A percentile compares a stretch with the other conserved stretches of the same genome.
These are phyloP conservation scores for Chirona hameri DNA, from an alignment of 2,888 invertebrate species.

Conservation along the genomic window DNA sequence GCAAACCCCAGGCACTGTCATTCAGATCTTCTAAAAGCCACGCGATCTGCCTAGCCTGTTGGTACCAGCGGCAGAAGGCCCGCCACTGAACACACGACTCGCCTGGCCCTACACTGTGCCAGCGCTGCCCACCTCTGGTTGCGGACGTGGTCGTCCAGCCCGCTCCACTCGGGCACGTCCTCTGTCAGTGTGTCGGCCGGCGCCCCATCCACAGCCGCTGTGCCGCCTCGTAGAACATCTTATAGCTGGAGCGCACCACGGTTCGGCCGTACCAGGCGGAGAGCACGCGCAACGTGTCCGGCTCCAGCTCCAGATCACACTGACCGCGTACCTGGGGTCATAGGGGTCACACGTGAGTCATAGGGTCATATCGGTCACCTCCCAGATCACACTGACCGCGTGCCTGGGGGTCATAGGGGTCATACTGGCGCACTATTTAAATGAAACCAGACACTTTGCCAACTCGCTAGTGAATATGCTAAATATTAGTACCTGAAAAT, in stretches of 20 bases:
- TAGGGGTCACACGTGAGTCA: neutral
- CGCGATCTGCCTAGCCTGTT: no score
- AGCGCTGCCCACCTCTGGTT: neutral
- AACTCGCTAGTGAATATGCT: no score
- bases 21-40: no score
- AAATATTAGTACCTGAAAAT: no score
- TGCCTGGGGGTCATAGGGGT: no score
- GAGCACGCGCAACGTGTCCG: slow-evolving; percentile 43
- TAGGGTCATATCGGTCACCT: no score
- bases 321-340: slow-evolving; percentile 46
- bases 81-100: no score
- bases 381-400: no score
- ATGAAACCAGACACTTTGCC: no score
- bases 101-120: neutral
- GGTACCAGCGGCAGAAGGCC: no score
- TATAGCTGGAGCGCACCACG: neutral
- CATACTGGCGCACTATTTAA: no score
- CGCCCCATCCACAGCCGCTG: slow-evolving; percentile 31
- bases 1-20: no score
- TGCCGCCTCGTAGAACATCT: slow-evolving; percentile 12
- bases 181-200: slow-evolving; percentile 34
- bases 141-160: neutral
- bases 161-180: neutral
- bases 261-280: slow-evolving; percentile 42
- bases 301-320: slow-evolving; percentile 46